phyloP scores from a whole-genome alignment of 2,797 vertebrate genomes.

The Leptatherina wallacei region DNA sequence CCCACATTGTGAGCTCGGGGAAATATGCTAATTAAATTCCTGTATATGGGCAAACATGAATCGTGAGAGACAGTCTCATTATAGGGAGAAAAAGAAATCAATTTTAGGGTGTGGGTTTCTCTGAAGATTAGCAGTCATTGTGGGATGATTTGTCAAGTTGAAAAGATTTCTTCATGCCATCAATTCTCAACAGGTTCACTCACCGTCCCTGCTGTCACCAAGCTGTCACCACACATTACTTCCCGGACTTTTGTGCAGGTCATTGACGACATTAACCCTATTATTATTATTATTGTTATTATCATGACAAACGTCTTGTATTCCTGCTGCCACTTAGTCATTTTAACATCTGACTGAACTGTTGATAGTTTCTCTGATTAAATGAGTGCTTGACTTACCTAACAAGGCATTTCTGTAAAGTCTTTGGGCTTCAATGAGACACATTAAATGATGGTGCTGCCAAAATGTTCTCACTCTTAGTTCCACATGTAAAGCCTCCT shows the following conservation, averaged over 20 bases:
- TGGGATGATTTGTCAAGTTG: slow-evolving; percentile 53
- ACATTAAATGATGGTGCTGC: not conserved
- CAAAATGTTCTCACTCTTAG: not conserved
- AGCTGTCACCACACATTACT: slow-evolving; percentile 39
- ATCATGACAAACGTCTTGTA: slow-evolving; percentile 4
- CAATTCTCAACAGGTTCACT: slow-evolving; percentile 34
- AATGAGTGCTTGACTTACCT: not conserved
- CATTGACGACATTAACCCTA: slow-evolving; percentile 30
- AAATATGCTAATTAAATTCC: slow-evolving; percentile 72
- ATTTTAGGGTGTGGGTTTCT: slow-evolving; percentile 62
- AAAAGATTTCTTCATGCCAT: slow-evolving; percentile 46
- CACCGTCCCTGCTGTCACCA: slow-evolving; percentile 37
- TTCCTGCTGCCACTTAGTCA: not conserved
- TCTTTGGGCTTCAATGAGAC: not conserved
- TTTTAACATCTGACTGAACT: slow-evolving; percentile 21
- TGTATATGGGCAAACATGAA: slow-evolving; percentile 67
- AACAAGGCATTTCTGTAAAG: not conserved
- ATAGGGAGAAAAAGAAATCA: slow-evolving; percentile 73
- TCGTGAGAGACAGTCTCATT: slow-evolving; percentile 78
- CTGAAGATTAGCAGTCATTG: slow-evolving; percentile 62
- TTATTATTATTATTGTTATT: slow-evolving; percentile 4
- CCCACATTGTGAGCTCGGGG: slow-evolving; percentile 42
- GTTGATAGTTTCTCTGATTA: slow-evolving; percentile 8
- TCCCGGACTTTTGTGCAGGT: slow-evolving; percentile 32
- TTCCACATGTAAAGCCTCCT: not conserved